Percentiles rank a stretch among this genome's conserved stretches.
phyloP scores from a whole-genome alignment of 2,888 invertebrate species.

The Calameuta filiformis region DNA sequence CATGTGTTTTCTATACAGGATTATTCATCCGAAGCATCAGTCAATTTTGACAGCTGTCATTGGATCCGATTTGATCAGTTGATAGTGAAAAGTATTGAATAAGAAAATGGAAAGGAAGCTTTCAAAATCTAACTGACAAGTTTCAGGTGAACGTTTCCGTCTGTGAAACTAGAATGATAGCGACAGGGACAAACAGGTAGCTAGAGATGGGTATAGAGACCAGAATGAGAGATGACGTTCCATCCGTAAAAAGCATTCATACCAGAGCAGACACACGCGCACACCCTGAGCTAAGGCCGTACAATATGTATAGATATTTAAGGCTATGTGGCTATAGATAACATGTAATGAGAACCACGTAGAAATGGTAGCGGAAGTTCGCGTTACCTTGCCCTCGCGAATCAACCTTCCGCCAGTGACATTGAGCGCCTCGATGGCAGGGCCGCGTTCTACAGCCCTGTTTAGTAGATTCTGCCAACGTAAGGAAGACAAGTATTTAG shows the following conservation, averaged over 20 bases:
- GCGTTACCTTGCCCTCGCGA: conserved; percentile 97
- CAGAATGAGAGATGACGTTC: not conserved
- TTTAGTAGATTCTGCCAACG: conserved; percentile 87
- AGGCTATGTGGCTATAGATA: conserved; percentile 6
- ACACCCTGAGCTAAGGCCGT: not conserved
- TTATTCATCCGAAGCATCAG: not conserved
- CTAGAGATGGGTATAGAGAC: not conserved
- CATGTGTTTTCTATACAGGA: not conserved
- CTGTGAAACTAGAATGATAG: not conserved
- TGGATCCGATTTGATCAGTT: not conserved
- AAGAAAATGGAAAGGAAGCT: not conserved
- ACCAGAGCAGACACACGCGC: not conserved
- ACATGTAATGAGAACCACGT: conserved; percentile 17
- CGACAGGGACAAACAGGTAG: not conserved
- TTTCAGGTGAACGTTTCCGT: not conserved
- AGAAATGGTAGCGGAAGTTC: conserved; percentile 50
- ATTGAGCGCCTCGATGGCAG: conserved; percentile 95
- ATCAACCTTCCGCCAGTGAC: conserved; percentile 94
- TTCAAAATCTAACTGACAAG: not conserved
- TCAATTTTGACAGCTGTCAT: not conserved
- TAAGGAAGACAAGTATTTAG: not conserved
- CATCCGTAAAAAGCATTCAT: not conserved
- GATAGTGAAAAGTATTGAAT: not conserved
- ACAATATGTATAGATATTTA: not conserved
- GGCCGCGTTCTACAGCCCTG: conserved; percentile 91